A percentile compares a stretch with the other conserved stretches of the same genome.
Conservation (phyloP, 2,113 vertebrate genomes). For the Rousettus leschenaultii region DNA sequence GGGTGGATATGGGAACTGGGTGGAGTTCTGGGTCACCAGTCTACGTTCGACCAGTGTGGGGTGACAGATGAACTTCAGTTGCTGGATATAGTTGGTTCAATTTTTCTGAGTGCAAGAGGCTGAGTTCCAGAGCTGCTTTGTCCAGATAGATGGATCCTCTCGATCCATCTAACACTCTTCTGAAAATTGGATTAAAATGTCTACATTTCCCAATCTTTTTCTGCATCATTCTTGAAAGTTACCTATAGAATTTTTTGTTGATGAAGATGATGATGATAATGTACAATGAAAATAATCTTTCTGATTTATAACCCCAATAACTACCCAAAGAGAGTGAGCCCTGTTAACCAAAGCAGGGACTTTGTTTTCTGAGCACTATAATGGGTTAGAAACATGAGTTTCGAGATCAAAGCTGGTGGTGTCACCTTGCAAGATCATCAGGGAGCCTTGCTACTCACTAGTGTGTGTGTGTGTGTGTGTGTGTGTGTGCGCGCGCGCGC, state of each 20-base stretch:
- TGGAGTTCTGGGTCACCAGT: neutral
- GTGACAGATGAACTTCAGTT: neutral
- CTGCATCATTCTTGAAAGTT: neutral
- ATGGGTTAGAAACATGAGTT: neutral
- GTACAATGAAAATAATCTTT: neutral
- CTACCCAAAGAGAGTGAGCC: neutral
- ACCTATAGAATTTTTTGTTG: neutral
- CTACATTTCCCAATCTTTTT: neutral
- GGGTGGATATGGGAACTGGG: neutral
- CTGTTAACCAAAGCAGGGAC: neutral
- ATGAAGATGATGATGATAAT: neutral
- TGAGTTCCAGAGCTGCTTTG: neutral
- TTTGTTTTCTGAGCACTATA: neutral
- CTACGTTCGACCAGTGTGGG: neutral
- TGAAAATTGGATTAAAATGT: neutral
- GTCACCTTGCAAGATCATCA: neutral
- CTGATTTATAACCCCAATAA: neutral
- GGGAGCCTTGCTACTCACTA: neutral
- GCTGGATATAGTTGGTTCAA: neutral
- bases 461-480: neutral
- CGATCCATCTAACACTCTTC: neutral
- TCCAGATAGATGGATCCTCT: neutral
- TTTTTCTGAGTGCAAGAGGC: neutral
- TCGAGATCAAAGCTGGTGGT: neutral
- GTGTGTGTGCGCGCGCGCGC: neutral